Evolutionary conservation across 2,797 vertebrate genomes (phyloP), one percentile per base, ranked within the genome.

Genomic region (Tokudaia tokunoshimensis): DNA sequence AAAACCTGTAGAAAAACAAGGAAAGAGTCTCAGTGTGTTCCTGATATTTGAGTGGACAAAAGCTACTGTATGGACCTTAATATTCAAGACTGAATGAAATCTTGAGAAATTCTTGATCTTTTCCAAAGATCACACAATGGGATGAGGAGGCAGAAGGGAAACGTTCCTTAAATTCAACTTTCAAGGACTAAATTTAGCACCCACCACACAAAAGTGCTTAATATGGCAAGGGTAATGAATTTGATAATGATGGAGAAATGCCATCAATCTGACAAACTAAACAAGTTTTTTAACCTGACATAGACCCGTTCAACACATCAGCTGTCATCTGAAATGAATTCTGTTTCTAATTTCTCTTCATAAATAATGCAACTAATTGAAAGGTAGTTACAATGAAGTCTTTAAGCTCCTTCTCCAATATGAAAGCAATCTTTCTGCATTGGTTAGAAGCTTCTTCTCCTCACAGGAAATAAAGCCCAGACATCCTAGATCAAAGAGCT

Each of bases 321-420:
- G 91, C 97, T 98, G 97, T 98, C 96, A 97, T 75, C 74, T 91
- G 87, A 97, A 97, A 94, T 94, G 96, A 97, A 98, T 94, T 97
- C 92, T 97, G 92, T 94, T 97, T 97, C 97, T 98, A 96, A 98
- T 97, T 96, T 96, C 78, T 97, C 97, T 97, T 97, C 97, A 98
- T 96, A 97, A 98, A 98, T 97, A 98, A 98, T 97, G 96, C 95
- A 98, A 67, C 50, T 98, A 95, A 96, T 97, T 97, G 94, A 97
- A 97, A 97, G 91, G 92, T 90, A 95, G 97, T 97, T 97, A 97
- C 95, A 96, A 61, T 92, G 95, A 89, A 96, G 84, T 97, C 95
- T 97, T 97, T 94, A 97, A 97, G 92, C 92, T 96, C 92, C 93
- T 76, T 90, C 84, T 96, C 81, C 63, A 93, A 78, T 95, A 95